Evolutionary conservation across 2,888 invertebrate species (phyloP).

Genomic region (Stictocephala bisonia): DNA sequence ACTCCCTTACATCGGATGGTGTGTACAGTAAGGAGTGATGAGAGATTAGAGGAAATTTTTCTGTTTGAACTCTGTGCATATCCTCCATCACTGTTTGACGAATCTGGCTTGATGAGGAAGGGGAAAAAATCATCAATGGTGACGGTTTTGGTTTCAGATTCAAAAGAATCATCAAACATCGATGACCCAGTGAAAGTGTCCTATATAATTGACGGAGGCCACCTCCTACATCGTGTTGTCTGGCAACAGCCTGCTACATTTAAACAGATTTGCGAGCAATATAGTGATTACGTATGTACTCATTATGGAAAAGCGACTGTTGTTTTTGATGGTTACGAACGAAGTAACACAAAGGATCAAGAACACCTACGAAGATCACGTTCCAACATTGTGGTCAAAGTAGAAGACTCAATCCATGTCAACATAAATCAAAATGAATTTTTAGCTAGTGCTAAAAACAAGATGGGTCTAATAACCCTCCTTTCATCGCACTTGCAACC

Average conservation of each 20-base stretch:
- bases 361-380: too few species aligned
- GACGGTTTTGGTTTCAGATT: background rate
- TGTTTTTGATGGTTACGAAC: background rate
- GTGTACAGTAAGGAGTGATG: background rate
- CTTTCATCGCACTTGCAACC: background rate
- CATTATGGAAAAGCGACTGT: too few species aligned
- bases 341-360: too few species aligned
- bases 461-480: conserved; percentile 2
- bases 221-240: background rate
- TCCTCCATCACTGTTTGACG: conserved; percentile 7
- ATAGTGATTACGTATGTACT: too few species aligned
- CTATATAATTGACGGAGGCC: too few species aligned
- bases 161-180: background rate
- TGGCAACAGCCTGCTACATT: too few species aligned
- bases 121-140: conserved; percentile 5
- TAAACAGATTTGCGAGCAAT: too few species aligned
- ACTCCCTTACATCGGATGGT: conserved; percentile 6
- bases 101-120: background rate
- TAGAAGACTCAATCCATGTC: background rate
- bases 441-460: background rate
- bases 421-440: conserved; percentile 6
- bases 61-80: background rate
- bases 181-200: too few species aligned
- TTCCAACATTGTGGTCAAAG: background rate
- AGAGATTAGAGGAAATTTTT: background rate